Evolutionary conservation across 2,888 invertebrate genomes (phyloP), one percentile per base, ranked within the genome.

Genomic region (Drosophila quinaria): DNA sequence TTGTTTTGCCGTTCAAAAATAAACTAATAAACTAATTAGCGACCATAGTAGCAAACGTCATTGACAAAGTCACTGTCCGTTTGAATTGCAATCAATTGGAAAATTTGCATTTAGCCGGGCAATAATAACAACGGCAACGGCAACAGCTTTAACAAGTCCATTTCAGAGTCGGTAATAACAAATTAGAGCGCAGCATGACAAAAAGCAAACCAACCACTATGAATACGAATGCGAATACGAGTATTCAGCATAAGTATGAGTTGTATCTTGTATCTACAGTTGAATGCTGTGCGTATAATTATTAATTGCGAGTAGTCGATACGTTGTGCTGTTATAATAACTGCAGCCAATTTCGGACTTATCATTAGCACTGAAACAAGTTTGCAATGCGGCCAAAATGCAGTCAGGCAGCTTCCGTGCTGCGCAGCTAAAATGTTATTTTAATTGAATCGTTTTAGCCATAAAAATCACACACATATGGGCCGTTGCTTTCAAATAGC

Each of bases 21-120:
- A 79, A 78, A 25, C 25, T 25, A 25, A 25, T 25, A 5, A 90
- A 90, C 86, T 86, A 86, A 86, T 86, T 86, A 86, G 86, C 89
- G 69, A 67, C 61, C 63, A 61, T 49, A 72, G 74, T 58, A 60
- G 59, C 58, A 70, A 63, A 42, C 44, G n/a, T 19, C 25, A 52
- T 15, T 56, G 35, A 9, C 61, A 15, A 42, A 58, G 54, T 44
- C 42, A 64, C 55, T 35, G 52, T 71, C 75, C 65, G 61, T 86
- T 74, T 66, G 78, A 89, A 90, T 76, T 81, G 62, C 82, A 90
- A 89, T 90, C 87, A 87, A 90, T 87, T 89, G 82, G 82, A 74
- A 79, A 87, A 90, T 89, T 87, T 90, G 89, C 87, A 90, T 90
- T 84, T 89, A 61, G 74, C 84, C 69, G 69, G 60, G 54, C 66